A percentile compares a stretch with the other conserved stretches of the same genome.
phyloP scores from a whole-genome alignment of 2,797 vertebrate species.

The Mus caroli region DNA sequence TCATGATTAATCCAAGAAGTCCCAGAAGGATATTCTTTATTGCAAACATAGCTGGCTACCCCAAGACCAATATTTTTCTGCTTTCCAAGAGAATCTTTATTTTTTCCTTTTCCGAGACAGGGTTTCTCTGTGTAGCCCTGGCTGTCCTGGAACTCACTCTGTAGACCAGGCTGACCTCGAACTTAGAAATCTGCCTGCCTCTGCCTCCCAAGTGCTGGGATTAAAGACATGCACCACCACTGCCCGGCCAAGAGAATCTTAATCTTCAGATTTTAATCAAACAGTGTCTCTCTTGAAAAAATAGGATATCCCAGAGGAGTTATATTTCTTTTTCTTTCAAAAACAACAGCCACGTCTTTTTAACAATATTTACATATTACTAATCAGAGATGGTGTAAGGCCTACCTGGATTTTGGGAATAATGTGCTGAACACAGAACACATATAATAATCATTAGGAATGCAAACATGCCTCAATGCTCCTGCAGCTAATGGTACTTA shows the following conservation, averaged over 20 bases:
- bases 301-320: not conserved
- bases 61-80: not conserved
- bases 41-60: not conserved
- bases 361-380: not conserved
- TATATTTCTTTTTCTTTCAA: slow-evolving; percentile 38
- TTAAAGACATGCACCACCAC: too few species aligned
- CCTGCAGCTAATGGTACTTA: slow-evolving; percentile 66
- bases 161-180: too few species aligned
- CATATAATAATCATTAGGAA: not conserved
- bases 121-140: too few species aligned
- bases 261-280: slow-evolving; percentile 29
- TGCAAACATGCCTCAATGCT: slow-evolving; percentile 37
- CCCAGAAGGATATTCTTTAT: not conserved
- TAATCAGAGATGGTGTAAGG: not conserved
- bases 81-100: slow-evolving; percentile 29
- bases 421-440: slow-evolving; percentile 25
- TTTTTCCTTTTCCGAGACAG: too few species aligned
- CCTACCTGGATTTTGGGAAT: not conserved
- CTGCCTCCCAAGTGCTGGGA: too few species aligned
- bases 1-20: not conserved
- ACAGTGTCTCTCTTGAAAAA: slow-evolving; percentile 1
- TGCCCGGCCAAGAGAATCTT: not conserved
- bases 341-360: not conserved
- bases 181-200: too few species aligned
- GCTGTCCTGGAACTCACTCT: too few species aligned